Conservation (phyloP, 2,113 vertebrate species). For the Rhea americana region DNA sequence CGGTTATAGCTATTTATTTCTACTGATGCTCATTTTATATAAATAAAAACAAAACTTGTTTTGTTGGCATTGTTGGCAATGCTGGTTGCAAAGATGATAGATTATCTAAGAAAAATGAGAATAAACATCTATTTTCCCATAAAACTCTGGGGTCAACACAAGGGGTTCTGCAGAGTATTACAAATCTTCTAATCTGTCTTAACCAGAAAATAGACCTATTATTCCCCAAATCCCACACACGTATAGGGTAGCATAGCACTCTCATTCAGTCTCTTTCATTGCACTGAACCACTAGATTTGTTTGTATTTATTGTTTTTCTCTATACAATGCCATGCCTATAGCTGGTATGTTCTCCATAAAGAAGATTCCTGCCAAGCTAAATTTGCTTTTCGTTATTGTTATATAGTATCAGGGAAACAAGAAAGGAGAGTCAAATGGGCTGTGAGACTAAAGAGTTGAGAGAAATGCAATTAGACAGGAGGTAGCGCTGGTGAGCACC, state of each 20-base stretch:
- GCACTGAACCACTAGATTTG: neutral
- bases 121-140: neutral
- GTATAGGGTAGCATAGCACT: neutral
- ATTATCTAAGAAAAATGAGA: neutral
- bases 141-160: neutral
- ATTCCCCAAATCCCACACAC: neutral
- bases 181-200: neutral
- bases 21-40: neutral
- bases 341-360: neutral
- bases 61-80: neutral
- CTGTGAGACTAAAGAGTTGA: rapidly evolving
- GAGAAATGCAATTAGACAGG: neutral
- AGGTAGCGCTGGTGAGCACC: neutral
- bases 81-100: neutral
- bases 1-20: neutral
- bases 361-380: neutral
- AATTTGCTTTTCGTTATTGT: neutral
- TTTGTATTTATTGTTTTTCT: neutral
- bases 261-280: neutral
- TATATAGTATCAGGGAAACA: neutral
- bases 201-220: neutral
- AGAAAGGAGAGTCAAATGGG: neutral
- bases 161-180: neutral
- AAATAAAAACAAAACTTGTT: neutral
- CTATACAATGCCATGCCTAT: neutral